A percentile compares a stretch with the other conserved stretches of the same genome.
Conservation (phyloP, 2,888 invertebrate genomes). For the Maniola hyperantus region DNA sequence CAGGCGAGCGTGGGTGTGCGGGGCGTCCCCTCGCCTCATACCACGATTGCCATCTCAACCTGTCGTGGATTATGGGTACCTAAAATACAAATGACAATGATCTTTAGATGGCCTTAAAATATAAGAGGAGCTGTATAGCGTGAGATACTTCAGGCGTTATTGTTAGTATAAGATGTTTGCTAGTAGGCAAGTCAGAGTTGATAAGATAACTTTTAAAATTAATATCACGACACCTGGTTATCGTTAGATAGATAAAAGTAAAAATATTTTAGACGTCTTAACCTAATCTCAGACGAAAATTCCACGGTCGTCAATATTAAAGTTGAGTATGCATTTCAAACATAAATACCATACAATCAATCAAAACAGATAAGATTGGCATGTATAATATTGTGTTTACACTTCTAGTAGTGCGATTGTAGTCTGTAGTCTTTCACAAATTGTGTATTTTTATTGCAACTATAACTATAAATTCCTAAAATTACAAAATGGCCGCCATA, state of each 20-base stretch:
- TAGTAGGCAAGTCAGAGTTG: slow-evolving; percentile 41
- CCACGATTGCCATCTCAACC: too few species aligned
- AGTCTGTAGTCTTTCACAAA: too few species aligned
- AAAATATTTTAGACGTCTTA: slow-evolving; percentile 52
- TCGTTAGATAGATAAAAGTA: slow-evolving; percentile 64
- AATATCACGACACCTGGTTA: slow-evolving; percentile 62
- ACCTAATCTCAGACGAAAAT: slow-evolving; percentile 60
- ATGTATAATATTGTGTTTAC: slow-evolving; percentile 34
- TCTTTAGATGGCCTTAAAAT: not conserved
- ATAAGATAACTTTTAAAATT: slow-evolving; percentile 73
- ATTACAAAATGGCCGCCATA: too few species aligned
- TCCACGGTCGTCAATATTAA: slow-evolving; percentile 55
- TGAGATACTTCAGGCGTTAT: slow-evolving; percentile 34
- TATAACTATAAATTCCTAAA: too few species aligned
- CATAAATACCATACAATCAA: slow-evolving; percentile 52
- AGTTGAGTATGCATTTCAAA: slow-evolving; percentile 47
- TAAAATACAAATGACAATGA: not conserved
- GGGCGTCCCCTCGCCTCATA: too few species aligned
- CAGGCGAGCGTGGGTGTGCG: too few species aligned
- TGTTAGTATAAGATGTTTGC: slow-evolving; percentile 66
- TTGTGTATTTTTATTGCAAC: too few species aligned
- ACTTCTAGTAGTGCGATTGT: too few species aligned
- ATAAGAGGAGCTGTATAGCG: not conserved
- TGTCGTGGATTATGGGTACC: too few species aligned
- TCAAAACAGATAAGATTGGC: slow-evolving; percentile 64